phyloP scores from a whole-genome alignment of 2,888 invertebrate species.

The Melinaea marsaeus region DNA sequence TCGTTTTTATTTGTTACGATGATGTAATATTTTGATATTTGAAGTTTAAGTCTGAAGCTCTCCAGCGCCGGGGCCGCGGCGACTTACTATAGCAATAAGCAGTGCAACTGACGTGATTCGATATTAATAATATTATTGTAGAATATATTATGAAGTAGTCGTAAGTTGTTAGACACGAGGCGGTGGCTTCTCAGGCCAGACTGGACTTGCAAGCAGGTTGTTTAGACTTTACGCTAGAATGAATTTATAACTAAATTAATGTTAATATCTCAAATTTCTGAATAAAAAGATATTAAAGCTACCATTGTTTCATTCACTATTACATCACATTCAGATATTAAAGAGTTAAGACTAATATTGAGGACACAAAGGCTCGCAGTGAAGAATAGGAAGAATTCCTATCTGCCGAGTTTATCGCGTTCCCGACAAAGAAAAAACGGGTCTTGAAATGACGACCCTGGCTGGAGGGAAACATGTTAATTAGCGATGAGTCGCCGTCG shows the following conservation, averaged over 20 bases:
- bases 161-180: constrained; percentile 25
- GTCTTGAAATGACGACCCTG: constrained; percentile 28
- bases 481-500: constrained; percentile 18
- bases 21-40: constrained; percentile 58
- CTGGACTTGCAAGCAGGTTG: constrained; percentile 66
- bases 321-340: constrained; percentile 23
- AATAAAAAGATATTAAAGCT: constrained; percentile 54
- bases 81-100: constrained; percentile 60
- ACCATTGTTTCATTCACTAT: constrained; percentile 39
- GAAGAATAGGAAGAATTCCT: constrained; percentile 34
- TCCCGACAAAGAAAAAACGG: constrained; percentile 42
- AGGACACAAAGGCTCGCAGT: constrained; percentile 27
- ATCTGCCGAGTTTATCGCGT: constrained; percentile 33
- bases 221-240: constrained; percentile 64
- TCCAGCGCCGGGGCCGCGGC: constrained; percentile 33
- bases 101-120: constrained; percentile 56
- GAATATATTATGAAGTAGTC: constrained; percentile 9
- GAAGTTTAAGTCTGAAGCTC: constrained; percentile 50
- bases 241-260: constrained; percentile 64
- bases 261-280: constrained; percentile 65
- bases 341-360: constrained; percentile 22
- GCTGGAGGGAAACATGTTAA: constrained; percentile 24
- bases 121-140: constrained; percentile 35
- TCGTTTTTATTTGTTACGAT: constrained; percentile 55
- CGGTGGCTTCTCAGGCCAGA: constrained; percentile 36